These are phyloP conservation scores for Potorous gilbertii DNA, from an alignment of 2,797 vertebrate genomes.

Conservation along the genomic window DNA sequence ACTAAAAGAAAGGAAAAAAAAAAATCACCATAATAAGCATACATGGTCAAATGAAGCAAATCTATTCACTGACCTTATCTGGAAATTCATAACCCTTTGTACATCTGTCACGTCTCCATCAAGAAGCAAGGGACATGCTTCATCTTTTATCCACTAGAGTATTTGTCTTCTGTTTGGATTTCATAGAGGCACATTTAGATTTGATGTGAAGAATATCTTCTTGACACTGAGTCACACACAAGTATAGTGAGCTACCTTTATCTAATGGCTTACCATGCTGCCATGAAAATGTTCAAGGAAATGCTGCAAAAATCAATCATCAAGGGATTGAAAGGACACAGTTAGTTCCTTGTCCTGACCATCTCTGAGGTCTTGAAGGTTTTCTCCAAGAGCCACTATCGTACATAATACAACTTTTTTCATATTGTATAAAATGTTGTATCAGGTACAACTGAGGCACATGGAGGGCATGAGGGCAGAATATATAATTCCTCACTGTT, in stretches of 20 bases:
- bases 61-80: not conserved
- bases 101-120: not conserved
- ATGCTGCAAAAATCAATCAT: not conserved
- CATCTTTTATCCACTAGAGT: not conserved
- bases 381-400: not conserved
- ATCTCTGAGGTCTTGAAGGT: not conserved
- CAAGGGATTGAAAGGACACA: not conserved
- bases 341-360: not conserved
- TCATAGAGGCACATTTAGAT: not conserved
- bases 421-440: not conserved
- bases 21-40: not conserved
- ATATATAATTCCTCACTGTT: not conserved
- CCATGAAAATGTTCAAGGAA: not conserved
- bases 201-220: not conserved
- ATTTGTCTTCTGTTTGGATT: not conserved
- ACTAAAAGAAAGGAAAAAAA: not conserved
- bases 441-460: not conserved
- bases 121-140: not conserved
- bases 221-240: not conserved
- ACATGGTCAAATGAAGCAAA: not conserved
- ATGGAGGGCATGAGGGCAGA: not conserved
- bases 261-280: not conserved
- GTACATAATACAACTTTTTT: constrained; percentile 1
- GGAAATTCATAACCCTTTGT: not conserved
- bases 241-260: not conserved